Evolutionary conservation across 2,888 invertebrate species (phyloP).

Genomic region (Erebia palarica): DNA sequence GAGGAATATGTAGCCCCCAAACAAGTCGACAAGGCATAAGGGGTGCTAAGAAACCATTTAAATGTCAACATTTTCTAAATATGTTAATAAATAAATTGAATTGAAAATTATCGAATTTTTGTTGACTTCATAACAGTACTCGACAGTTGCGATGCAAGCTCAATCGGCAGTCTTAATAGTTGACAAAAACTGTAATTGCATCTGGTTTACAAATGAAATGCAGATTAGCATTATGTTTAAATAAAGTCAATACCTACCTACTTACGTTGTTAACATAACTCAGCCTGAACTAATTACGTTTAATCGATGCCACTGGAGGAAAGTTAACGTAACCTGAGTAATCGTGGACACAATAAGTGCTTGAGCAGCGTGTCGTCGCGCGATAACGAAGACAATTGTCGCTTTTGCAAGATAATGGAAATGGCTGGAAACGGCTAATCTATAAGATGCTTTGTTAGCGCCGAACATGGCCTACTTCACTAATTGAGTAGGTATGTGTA

Average conservation of each 20-base stretch:
- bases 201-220: no score
- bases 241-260: not conserved
- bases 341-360: slow-evolving; percentile 36
- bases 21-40: no score
- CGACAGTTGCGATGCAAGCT: no score
- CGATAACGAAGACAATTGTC: slow-evolving; percentile 58
- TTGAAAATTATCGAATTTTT: no score
- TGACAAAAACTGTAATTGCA: no score
- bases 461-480: slow-evolving; percentile 52
- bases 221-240: no score
- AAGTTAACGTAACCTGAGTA: slow-evolving; percentile 39
- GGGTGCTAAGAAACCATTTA: no score
- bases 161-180: no score
- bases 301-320: slow-evolving; percentile 36
- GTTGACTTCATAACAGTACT: no score
- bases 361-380: slow-evolving; percentile 48
- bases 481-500: slow-evolving; percentile 46
- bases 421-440: slow-evolving; percentile 53
- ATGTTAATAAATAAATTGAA: no score
- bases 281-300: slow-evolving; percentile 28
- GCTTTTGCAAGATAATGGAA: slow-evolving; percentile 60
- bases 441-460: slow-evolving; percentile 44
- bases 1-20: no score
- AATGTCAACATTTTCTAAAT: no score
- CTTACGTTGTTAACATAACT: slow-evolving; percentile 9